These are phyloP conservation scores for Arrhopalites spinosus DNA, from an alignment of 2,888 invertebrate genomes.

Conservation along the genomic window DNA sequence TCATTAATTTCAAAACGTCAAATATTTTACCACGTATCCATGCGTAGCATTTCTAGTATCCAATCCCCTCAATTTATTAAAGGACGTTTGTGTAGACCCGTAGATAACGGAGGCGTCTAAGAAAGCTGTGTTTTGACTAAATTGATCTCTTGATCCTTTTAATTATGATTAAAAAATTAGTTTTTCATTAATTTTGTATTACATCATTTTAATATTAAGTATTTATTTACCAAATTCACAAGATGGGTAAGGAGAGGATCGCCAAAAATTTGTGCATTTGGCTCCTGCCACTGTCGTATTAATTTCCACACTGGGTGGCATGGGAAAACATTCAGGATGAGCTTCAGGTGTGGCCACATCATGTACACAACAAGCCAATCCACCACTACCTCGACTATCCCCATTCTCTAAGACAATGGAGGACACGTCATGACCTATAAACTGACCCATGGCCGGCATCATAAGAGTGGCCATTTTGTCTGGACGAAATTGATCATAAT, in stretches of 20 bases:
- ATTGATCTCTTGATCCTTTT: constrained; percentile 61
- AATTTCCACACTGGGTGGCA: constrained; percentile 49
- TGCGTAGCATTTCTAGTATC: no score
- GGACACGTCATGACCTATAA: constrained; percentile 63
- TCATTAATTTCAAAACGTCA: no score
- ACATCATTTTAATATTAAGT: no score
- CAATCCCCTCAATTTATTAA: background rate
- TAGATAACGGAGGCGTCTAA: constrained; percentile 65
- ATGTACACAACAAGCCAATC: constrained; percentile 66
- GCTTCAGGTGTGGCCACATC: constrained; percentile 10
- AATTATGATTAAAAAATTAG: no score
- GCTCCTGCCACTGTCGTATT: constrained; percentile 62
- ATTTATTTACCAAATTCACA: constrained; percentile 61
- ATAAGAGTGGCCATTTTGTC: constrained; percentile 65
- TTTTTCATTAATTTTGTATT: no score
- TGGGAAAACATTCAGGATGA: constrained; percentile 61
- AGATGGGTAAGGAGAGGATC: constrained; percentile 61
- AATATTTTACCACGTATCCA: no score
- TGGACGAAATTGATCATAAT: constrained; percentile 60
- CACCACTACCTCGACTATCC: constrained; percentile 47
- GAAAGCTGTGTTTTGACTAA: constrained; percentile 65
- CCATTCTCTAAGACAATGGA: constrained; percentile 63
- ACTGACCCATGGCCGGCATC: constrained; percentile 64
- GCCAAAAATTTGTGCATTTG: constrained; percentile 61
- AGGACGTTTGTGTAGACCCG: constrained; percentile 65